Evolutionary conservation across 2,888 invertebrate species (phyloP), one percentile per base, ranked within the genome.

Genomic region (Apocheima hispidaria): DNA sequence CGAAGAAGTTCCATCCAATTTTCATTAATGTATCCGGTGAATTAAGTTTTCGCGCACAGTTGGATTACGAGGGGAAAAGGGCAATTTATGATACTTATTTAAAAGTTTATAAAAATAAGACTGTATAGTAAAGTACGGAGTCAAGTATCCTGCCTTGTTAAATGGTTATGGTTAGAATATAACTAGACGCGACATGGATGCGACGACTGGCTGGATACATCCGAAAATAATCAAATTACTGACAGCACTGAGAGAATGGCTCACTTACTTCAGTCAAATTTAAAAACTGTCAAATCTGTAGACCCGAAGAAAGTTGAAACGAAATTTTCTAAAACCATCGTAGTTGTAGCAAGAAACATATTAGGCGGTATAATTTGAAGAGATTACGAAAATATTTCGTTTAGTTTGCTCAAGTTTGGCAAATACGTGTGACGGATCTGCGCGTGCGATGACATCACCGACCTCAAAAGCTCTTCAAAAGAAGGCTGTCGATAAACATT

Each of bases 1-100:
- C 57, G 52, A 60, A 70, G 66, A 67, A 70, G 57, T 69, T 66
- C 43, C 41, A 46, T 69, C 60, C 66, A 68, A 69, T 69, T 69
- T 70, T 68, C 65, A 65, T 66, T 63, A 67, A 68, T 63, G 63
- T 64, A 67, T 63, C 62, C 59, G 51, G 59, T 57, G 63, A 68
- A 68, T 66, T 65, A 65, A 56, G 62, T 62, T 64, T 54, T 41
- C 35, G 33, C 59, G 54, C 54, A 44, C 60, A 38, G 58, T 60
- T 56, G 63, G 40, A 58, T 60, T 46, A 64, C 53, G 55, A 55
- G 62, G 63, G 59, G 55, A 56, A 65, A 53, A 65, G 65, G 60
- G 38, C 54, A 56, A 66, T 65, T 62, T 57, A 63, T 66, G 54
- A 64, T 57, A 55, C 63, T 59, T 63, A 57, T 66, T 66, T 58